A percentile compares a stretch with the other conserved stretches of the same genome.
Evolutionary conservation across 2,888 invertebrate genomes (phyloP).

Genomic region (Hirudinaria manillensis): DNA sequence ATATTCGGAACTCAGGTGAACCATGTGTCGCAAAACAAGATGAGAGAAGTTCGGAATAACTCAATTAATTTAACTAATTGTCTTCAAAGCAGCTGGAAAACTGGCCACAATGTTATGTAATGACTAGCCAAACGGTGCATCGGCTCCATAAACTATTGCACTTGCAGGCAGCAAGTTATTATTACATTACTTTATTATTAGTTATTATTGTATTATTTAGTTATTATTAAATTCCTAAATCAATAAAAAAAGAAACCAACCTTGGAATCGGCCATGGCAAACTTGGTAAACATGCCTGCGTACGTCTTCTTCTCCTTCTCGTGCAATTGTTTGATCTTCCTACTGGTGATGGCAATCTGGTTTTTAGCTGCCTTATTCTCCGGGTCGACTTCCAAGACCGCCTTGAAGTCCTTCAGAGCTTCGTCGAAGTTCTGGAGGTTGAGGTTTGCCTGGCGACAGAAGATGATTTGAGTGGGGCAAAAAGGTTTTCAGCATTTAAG

Average conservation of each 20-base stretch:
- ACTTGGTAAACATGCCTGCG: slow-evolving; percentile 90
- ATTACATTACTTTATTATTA: too few relatives aligned
- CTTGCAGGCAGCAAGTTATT: too few relatives aligned
- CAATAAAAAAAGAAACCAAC: slow-evolving; percentile 33
- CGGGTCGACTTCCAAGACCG: slow-evolving; percentile 71
- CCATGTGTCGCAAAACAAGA: too few relatives aligned
- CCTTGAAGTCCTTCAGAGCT: slow-evolving; percentile 72
- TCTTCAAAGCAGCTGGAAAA: not conserved
- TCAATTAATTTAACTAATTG: too few relatives aligned
- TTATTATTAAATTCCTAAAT: too few relatives aligned
- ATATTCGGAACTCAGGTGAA: too few relatives aligned
- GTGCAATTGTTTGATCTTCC: slow-evolving; percentile 69
- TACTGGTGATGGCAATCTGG: slow-evolving; percentile 67
- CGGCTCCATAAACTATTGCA: too few relatives aligned
- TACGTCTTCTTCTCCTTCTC: slow-evolving; percentile 79
- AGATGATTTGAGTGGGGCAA: not conserved
- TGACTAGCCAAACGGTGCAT: too few relatives aligned
- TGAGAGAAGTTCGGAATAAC: too few relatives aligned
- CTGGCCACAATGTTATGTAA: too few relatives aligned
- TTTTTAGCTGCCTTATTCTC: slow-evolving; percentile 79
- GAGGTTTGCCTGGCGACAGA: slow-evolving; percentile 61
- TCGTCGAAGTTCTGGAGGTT: slow-evolving; percentile 70
- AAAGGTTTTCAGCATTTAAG: not conserved
- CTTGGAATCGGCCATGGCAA: slow-evolving; percentile 55
- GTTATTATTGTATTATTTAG: too few relatives aligned